These are phyloP conservation scores for Cryptoleucopteryx plumbea DNA, from an alignment of 2,113 vertebrate species.

Conservation along the genomic window DNA sequence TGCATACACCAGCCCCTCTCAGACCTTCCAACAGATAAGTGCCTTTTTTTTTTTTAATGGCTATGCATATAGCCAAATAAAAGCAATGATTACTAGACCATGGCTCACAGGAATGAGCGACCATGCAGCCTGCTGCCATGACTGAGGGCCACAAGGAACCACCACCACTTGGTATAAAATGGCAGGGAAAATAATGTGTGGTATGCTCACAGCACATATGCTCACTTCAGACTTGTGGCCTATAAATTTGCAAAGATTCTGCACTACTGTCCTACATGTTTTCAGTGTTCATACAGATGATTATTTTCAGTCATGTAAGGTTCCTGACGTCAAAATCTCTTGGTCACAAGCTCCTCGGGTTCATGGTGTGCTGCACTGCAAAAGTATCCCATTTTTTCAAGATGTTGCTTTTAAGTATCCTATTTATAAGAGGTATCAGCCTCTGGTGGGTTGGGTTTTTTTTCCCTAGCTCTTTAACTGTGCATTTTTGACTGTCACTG, in stretches of 20 bases:
- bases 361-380: not conserved
- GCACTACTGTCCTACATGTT: not conserved
- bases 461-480: not conserved
- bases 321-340: not conserved
- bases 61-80: not conserved
- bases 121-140: not conserved
- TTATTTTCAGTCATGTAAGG: not conserved
- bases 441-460: not conserved
- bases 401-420: not conserved
- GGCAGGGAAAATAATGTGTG: not conserved
- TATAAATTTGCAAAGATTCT: not conserved
- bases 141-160: not conserved
- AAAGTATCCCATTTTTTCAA: not conserved
- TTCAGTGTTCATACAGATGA: not conserved
- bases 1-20: not conserved
- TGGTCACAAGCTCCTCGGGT: not conserved
- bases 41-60: not conserved
- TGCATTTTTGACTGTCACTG: not conserved
- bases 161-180: not conserved
- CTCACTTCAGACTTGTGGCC: not conserved
- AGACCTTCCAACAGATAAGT: not conserved
- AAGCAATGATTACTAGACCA: not conserved
- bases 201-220: not conserved
- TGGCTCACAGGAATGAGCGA: not conserved
- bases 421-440: not conserved